These are phyloP conservation scores for Nephrotoma appendiculata DNA, from an alignment of 2,888 invertebrate species.

Conservation along the genomic window DNA sequence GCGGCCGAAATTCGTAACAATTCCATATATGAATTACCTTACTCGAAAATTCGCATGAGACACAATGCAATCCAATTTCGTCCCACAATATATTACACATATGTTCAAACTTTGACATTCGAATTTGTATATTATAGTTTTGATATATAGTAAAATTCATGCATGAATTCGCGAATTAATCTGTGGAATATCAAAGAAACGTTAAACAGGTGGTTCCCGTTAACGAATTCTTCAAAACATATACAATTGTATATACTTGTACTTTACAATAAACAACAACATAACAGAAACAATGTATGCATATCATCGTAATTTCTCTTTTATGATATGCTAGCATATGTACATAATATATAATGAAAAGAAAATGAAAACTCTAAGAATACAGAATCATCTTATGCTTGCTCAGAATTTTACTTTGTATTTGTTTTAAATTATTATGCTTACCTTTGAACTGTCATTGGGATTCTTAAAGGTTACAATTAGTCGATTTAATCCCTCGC, in stretches of 20 bases:
- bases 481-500: slow-evolving; percentile 29
- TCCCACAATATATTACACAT: no score
- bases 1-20: no score
- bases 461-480: slow-evolving; percentile 32
- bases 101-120: no score
- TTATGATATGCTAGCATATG: neutral
- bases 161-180: no score
- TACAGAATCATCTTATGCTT: neutral
- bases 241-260: neutral
- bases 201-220: neutral
- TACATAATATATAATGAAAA: neutral
- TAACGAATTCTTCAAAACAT: neutral
- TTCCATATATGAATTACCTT: no score
- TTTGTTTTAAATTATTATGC: neutral
- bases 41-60: no score
- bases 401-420: neutral
- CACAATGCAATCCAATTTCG: no score
- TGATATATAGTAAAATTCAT: no score
- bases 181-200: no score
- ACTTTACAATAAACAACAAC: neutral
- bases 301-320: neutral
- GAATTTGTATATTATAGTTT: no score
- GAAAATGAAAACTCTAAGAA: neutral
- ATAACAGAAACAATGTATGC: neutral
- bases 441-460: slow-evolving; percentile 20